These are phyloP conservation scores for Planococcus citri DNA, from an alignment of 1,140 invertebrate genomes.

Conservation along the genomic window DNA sequence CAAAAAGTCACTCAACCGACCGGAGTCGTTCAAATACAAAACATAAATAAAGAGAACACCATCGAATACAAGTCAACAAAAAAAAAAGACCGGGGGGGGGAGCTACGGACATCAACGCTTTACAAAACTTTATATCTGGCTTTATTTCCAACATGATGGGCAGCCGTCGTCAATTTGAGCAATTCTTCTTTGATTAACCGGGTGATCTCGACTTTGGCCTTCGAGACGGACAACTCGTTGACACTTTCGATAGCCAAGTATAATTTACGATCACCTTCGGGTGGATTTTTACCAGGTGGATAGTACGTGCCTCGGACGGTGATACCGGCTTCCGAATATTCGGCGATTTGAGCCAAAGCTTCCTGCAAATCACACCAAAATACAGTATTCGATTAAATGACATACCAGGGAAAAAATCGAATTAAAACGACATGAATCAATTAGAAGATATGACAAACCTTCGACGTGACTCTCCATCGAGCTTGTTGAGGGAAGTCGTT, in stretches of 20 bases:
- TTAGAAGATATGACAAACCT: constrained; percentile 40
- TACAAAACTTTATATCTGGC: constrained; percentile 81
- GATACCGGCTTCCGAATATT: constrained; percentile 97
- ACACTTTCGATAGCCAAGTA: constrained; percentile 99
- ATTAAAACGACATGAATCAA: not conserved
- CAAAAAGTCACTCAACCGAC: too few relatives aligned
- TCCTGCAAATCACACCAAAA: constrained; percentile 49
- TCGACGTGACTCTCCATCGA: constrained; percentile 94
- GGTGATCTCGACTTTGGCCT: constrained; percentile 97
- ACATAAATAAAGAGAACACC: too few relatives aligned
- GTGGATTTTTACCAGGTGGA: constrained; percentile 70
- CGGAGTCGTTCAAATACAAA: too few relatives aligned
- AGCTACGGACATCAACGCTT: not conserved
- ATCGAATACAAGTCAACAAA: too few relatives aligned
- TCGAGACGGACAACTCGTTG: constrained; percentile 89
- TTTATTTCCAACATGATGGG: constrained; percentile 77
- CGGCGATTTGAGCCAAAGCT: constrained; percentile 92
- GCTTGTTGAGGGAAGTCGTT: constrained; percentile 99
- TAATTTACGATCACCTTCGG: constrained; percentile 91
- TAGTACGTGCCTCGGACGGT: constrained; percentile 97
- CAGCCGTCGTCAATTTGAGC: constrained; percentile 76
- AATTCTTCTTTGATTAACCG: constrained; percentile 96
- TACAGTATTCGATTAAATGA: constrained; percentile 18
- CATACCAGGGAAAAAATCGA: too few relatives aligned
- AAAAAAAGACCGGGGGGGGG: too few relatives aligned